Percentiles rank a stretch among this genome's conserved stretches.
phyloP scores from a whole-genome alignment of 2,888 invertebrate genomes.

The Copidosoma aretas region DNA sequence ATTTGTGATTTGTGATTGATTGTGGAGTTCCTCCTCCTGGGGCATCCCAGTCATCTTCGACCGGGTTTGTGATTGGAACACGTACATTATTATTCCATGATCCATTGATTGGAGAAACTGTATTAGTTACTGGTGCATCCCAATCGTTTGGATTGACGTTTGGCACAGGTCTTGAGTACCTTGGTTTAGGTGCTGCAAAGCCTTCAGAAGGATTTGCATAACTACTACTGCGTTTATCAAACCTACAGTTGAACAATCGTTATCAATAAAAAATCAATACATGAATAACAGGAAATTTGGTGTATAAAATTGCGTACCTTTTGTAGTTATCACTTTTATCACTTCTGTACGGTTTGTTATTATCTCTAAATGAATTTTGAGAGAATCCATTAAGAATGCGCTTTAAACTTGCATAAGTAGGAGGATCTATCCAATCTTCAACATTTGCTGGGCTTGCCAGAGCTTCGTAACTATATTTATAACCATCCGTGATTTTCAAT shows the following conservation, averaged over 20 bases:
- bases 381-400: constrained; percentile 25
- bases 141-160: constrained; percentile 24
- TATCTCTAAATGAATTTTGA: constrained; percentile 28
- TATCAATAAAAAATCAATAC: constrained; percentile 1
- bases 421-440: constrained; percentile 37
- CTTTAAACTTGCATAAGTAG: constrained; percentile 27
- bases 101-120: constrained; percentile 18
- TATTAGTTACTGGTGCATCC: constrained; percentile 29
- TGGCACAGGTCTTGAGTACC: constrained; percentile 9
- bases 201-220: not conserved
- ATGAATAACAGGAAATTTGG: constrained; percentile 3
- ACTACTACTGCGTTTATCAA: not conserved
- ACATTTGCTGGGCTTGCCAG: constrained; percentile 38
- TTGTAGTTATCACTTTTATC: constrained; percentile 20
- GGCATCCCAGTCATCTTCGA: constrained; percentile 24
- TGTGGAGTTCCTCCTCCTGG: not conserved
- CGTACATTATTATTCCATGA: constrained; percentile 24
- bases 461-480: constrained; percentile 40
- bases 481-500: constrained; percentile 38
- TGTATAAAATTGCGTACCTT: constrained; percentile 6
- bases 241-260: not conserved
- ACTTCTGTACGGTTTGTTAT: constrained; percentile 15
- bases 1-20: not conserved
- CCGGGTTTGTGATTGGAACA: constrained; percentile 7
- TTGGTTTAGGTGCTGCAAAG: not conserved